phyloP scores from a whole-genome alignment of 2,797 vertebrate genomes.

The Arrhamphus sclerolepis region DNA sequence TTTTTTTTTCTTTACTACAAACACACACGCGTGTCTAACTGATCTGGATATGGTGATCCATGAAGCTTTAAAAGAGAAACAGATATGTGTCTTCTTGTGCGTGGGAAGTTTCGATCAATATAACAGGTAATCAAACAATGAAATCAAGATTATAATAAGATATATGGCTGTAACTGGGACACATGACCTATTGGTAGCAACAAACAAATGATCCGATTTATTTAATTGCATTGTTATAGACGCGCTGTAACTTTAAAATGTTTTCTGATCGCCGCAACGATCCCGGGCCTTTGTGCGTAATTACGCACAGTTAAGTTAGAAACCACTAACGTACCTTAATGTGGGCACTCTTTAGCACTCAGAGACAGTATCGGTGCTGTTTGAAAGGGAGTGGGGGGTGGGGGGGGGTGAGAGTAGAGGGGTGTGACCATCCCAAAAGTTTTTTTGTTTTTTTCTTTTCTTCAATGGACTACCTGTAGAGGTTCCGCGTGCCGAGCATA shows the following conservation, averaged over 20 bases:
- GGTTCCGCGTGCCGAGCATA: slow-evolving; percentile 70
- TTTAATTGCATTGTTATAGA: too few species aligned
- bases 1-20: too few species aligned
- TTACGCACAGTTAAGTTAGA: slow-evolving; percentile 41
- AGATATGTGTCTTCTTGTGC: too few species aligned
- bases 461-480: slow-evolving; percentile 70
- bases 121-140: background rate
- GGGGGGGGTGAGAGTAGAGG: slow-evolving; percentile 53
- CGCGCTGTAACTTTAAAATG: too few species aligned
- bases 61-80: background rate
- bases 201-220: too few species aligned
- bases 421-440: slow-evolving; percentile 62
- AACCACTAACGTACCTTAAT: background rate
- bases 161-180: too few species aligned
- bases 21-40: slow-evolving; percentile 50
- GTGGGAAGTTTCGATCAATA: too few species aligned
- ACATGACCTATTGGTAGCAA: too few species aligned
- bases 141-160: background rate
- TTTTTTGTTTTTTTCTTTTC: slow-evolving; percentile 33
- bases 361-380: slow-evolving; percentile 52
- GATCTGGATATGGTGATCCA: slow-evolving; percentile 9
- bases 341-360: background rate
- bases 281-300: slow-evolving; percentile 40
- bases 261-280: too few species aligned
- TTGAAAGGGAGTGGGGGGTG: slow-evolving; percentile 48